Evolutionary conservation across 2,888 invertebrate species (phyloP).

Genomic region (Colostygia pectinataria): DNA sequence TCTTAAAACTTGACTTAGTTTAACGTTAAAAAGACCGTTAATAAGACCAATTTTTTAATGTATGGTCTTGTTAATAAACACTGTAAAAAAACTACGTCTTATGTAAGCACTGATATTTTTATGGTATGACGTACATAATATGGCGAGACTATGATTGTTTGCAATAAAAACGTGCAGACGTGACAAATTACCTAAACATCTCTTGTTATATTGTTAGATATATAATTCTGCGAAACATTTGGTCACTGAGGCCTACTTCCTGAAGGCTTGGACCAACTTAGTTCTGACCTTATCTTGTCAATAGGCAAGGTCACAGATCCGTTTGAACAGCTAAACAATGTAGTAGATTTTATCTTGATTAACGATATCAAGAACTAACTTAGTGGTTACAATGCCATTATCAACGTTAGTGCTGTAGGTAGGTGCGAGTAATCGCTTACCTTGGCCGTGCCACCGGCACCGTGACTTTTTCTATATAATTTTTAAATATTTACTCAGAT

Average conservation of each 20-base stretch:
- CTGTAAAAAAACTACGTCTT: background rate
- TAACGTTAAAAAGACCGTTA: no score
- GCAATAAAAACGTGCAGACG: constrained; percentile 11
- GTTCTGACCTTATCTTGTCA: constrained; percentile 28
- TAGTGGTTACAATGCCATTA: constrained; percentile 5
- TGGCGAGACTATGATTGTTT: constrained; percentile 4
- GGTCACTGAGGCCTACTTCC: constrained; percentile 27
- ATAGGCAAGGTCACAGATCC: constrained; percentile 23
- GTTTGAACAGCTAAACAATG: constrained; percentile 15
- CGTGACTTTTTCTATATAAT: no score
- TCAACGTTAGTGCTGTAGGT: no score
- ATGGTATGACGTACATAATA: background rate
- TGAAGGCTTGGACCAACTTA: constrained; percentile 21
- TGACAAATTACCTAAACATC: constrained; percentile 26
- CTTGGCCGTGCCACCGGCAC: no score
- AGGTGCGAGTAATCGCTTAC: no score
- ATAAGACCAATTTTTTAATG: no score
- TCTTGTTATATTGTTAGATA: constrained; percentile 22
- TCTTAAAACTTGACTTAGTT: no score
- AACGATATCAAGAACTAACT: background rate
- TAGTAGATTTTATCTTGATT: constrained; percentile 21
- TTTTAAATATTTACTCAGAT: no score
- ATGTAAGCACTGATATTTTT: background rate
- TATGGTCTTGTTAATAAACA: no score
- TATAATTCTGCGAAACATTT: constrained; percentile 27